Percentiles rank a stretch among this genome's conserved stretches.
Conservation (phyloP, 2,888 invertebrate species). For the Dasypolia templi region DNA sequence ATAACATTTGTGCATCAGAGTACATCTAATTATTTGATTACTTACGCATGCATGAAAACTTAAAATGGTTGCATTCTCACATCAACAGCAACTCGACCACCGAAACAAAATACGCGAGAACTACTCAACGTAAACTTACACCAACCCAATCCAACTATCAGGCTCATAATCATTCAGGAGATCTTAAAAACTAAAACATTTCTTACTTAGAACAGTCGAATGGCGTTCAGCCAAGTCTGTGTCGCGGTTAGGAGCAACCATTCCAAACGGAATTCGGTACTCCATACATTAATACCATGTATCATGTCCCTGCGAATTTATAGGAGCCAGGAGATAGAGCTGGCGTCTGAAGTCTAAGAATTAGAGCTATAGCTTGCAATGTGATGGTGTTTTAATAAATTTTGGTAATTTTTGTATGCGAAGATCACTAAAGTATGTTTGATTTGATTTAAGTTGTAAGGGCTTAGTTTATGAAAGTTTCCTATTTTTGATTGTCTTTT, state of each 20-base stretch:
- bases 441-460: background rate
- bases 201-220: slow-evolving; percentile 59
- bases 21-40: too few relatives aligned
- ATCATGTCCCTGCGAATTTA: slow-evolving; percentile 64
- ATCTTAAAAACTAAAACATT: slow-evolving; percentile 60
- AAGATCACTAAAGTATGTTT: background rate
- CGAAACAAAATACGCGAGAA: background rate
- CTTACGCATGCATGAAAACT: background rate
- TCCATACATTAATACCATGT: slow-evolving; percentile 67
- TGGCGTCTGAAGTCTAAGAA: slow-evolving; percentile 58
- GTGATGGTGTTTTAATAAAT: slow-evolving; percentile 32
- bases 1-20: too few relatives aligned
- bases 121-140: background rate
- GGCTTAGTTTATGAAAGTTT: background rate
- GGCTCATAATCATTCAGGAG: slow-evolving; percentile 38
- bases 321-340: slow-evolving; percentile 51
- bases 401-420: background rate
- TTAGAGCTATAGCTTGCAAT: slow-evolving; percentile 44
- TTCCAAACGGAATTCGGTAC: slow-evolving; percentile 57
- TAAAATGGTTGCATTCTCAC: background rate
- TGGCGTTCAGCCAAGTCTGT: slow-evolving; percentile 66
- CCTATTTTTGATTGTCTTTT: background rate
- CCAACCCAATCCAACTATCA: slow-evolving; percentile 8
- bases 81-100: background rate
- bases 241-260: slow-evolving; percentile 61